Percentiles rank a stretch among this genome's conserved stretches.
These are phyloP conservation scores for Actenoides lindsayi DNA, from an alignment of 2,113 vertebrate species.

Conservation along the genomic window DNA sequence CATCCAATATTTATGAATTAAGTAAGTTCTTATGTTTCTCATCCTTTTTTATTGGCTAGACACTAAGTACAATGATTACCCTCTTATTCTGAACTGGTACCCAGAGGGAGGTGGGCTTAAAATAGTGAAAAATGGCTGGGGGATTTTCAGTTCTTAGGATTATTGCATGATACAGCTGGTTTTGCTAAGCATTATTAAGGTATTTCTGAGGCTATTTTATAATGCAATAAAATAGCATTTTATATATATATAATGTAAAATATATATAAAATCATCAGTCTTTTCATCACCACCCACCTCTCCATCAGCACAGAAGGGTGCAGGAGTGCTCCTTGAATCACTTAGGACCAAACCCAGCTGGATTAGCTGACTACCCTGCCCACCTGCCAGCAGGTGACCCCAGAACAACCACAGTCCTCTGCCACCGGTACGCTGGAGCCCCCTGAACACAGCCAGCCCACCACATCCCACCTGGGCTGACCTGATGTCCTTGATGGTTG, in stretches of 20 bases:
- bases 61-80: neutral
- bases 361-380: neutral
- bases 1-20: neutral
- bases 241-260: neutral
- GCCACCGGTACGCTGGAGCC: rapidly evolving
- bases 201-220: neutral
- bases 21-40: neutral
- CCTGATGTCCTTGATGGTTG: constrained; percentile 98
- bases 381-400: neutral
- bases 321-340: neutral
- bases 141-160: neutral
- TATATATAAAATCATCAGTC: neutral
- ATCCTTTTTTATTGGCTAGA: neutral
- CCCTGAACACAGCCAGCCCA: neutral
- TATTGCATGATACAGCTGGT: neutral
- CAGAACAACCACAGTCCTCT: neutral
- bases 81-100: neutral
- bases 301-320: neutral
- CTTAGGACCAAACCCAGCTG: neutral
- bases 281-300: neutral
- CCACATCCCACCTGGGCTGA: constrained; percentile 34
- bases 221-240: neutral
- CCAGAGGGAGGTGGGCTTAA: neutral
- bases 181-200: neutral
- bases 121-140: neutral